phyloP scores from a whole-genome alignment of 2,888 invertebrate species.

The Smittia aterrima region DNA sequence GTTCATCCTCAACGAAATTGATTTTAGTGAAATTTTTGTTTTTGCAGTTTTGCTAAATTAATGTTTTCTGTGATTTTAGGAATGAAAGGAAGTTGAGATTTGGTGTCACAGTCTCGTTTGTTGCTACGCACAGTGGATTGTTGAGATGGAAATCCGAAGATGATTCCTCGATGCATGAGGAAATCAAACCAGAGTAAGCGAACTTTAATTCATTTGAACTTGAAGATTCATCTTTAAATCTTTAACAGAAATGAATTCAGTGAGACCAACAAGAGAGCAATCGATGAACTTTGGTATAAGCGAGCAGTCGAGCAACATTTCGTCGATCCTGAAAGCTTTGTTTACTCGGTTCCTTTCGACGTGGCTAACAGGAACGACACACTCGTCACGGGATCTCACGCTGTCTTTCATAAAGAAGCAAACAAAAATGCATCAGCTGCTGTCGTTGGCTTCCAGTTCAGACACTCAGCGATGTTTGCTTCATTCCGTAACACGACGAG shows the following conservation, averaged over 20 bases:
- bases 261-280: constrained; percentile 70
- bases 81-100: constrained; percentile 79
- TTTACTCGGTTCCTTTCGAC: constrained; percentile 75
- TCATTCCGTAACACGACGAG: constrained; percentile 79
- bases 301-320: constrained; percentile 84
- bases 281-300: constrained; percentile 86
- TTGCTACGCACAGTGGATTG: constrained; percentile 87
- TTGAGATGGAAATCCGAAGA: constrained; percentile 76
- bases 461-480: constrained; percentile 70
- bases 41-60: too few species aligned
- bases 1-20: too few species aligned
- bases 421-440: constrained; percentile 65
- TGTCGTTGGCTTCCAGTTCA: constrained; percentile 76
- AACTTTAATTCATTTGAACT: neutral
- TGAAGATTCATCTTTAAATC: neutral
- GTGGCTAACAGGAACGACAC: constrained; percentile 59
- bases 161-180: constrained; percentile 59
- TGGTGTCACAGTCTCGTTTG: constrained; percentile 79
- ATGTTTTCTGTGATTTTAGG: constrained; percentile 56
- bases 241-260: constrained; percentile 66
- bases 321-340: constrained; percentile 73
- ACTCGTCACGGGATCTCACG: constrained; percentile 81
- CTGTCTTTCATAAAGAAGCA: constrained; percentile 67
- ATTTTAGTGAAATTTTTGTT: too few species aligned
- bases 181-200: constrained; percentile 51